Evolutionary conservation across 2,888 invertebrate species (phyloP), one percentile per base, ranked within the genome.

Genomic region (Epiperipatus broadwayi): DNA sequence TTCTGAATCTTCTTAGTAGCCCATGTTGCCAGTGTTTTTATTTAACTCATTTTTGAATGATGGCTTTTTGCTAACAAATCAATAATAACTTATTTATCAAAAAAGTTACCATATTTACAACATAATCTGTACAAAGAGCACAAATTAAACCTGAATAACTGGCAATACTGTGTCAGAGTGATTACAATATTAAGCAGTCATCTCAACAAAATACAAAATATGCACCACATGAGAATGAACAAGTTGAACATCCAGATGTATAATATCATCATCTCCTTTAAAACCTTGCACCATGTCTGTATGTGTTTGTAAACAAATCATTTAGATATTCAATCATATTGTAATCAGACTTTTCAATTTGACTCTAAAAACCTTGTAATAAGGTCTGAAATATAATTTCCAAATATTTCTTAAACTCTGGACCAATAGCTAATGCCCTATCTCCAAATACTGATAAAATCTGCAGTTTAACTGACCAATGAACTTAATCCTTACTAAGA

Each of bases 281-380:
- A 93, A 64, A n/a, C 89, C 91, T 60, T 97, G 95, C 46, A 95
- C 75, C 43, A 99, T 97, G 41, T 97, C 95, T 2, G 95, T 91
- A 62, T 93, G 99, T 0, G 95, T 93, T 56, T 91, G 93, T 35
- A 97, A 65, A 21, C 93, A 87, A 66, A 53, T 87, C 84, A 53
- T 87, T 84, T 46, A 95, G 65, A 61, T 97, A 97, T 55, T 97
- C 95, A 25, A 91, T 71, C 78, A 91, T 81, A 52, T 97, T 95
- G 54, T 75, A 87, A 60, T 93, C 91, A 51, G 68, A 76, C 68
- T 71, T 73, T 60, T 91, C 87, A 35, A 89, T 80, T 64, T 85
- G 78, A 7, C 83, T 78, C 52, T 81, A 78, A 22, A 89, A 84
- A 20, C 95, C 97, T 64, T 91, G 79, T 33, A 71, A 69, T 43